A percentile compares a stretch with the other conserved stretches of the same genome.
Evolutionary conservation across 2,797 vertebrate species (phyloP).

Genomic region (Spinibarbus caldwelli): DNA sequence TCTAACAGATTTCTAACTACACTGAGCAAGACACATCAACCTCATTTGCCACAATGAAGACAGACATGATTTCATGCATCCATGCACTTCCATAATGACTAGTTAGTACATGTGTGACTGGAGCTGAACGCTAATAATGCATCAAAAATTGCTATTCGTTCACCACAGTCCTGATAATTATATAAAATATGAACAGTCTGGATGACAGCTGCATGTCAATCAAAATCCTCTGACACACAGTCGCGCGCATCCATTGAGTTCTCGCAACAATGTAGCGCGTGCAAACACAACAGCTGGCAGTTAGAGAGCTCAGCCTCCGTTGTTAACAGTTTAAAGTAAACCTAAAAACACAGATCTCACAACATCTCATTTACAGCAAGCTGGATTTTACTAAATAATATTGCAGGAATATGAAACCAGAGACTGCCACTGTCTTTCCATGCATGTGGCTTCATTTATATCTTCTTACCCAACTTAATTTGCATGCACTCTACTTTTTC

Average conservation of each 20-base stretch:
- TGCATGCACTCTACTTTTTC: background rate
- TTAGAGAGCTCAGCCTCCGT: background rate
- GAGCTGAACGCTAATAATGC: background rate
- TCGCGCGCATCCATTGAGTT: slow-evolving; percentile 15
- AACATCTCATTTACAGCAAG: too few relatives aligned
- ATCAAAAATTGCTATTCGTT: background rate
- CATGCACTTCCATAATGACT: background rate
- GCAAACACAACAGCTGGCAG: slow-evolving; percentile 1
- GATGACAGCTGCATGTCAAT: slow-evolving; percentile 29
- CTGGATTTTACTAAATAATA: background rate
- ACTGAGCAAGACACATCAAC: background rate
- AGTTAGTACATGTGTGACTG: background rate
- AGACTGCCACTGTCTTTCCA: background rate
- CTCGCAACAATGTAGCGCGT: slow-evolving; percentile 30
- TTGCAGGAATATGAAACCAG: background rate
- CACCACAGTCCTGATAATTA: background rate
- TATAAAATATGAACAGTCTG: background rate
- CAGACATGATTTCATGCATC: background rate
- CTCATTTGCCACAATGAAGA: background rate
- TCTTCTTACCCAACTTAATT: slow-evolving; percentile 8
- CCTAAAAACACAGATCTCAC: background rate
- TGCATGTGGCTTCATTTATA: slow-evolving; percentile 19
- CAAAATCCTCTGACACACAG: background rate
- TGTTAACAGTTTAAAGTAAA: background rate
- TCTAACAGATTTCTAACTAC: background rate